Base-by-base conservation (phyloP, 2,888 invertebrate species). In the Penaeus monodon region DNA sequence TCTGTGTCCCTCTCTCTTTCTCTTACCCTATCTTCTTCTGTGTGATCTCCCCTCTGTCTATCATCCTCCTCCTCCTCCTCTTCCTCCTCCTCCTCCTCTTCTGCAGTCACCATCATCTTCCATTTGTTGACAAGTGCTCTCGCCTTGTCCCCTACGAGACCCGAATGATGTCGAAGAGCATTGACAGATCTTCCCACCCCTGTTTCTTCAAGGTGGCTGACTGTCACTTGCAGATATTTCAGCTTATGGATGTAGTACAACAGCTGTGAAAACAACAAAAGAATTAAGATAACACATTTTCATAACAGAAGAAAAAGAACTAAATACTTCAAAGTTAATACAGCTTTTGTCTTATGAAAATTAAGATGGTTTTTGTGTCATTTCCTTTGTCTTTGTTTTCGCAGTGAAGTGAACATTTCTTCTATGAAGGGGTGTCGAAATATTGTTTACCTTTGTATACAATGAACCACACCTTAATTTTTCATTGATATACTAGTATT, bases 151-250 rank as follows among this genome's bases (percentile, higher is more conserved):
- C 97, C 97, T 14, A 97, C 95, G 86, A 95, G 94, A 0, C 97
- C 97, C 63, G 95, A 95, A 90, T 95, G 94, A 92, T 97, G 97
- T 82, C 97, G 94, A 76, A 98, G 93, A 0, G 95, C 94, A 93
- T 98, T 98, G 1, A 98, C 96, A 1, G 97, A 96, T 90, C 96
- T 95, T 0, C 98, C 98, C 83, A 98, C 95, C 38, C 98, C 97
- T 57, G 98, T 98, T 89, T 95, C 95, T 93, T 97, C 96, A 78
- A 97, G 93, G 92, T 97, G 96, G 90, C 95, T 94, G 22, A 97
- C 95, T 86, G 95, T 96, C 88, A 97, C 95, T 85, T 95, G 96
- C 90, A 97, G 92, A 90, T 94, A 94, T 91, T 94, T 95, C 90
- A 97, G 93, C 92, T 95, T 96, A 91, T 94, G 94, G 91, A 97